Evolutionary conservation across 2,113 vertebrate genomes (phyloP).

Genomic region (Aspiorhynchus laticeps): DNA sequence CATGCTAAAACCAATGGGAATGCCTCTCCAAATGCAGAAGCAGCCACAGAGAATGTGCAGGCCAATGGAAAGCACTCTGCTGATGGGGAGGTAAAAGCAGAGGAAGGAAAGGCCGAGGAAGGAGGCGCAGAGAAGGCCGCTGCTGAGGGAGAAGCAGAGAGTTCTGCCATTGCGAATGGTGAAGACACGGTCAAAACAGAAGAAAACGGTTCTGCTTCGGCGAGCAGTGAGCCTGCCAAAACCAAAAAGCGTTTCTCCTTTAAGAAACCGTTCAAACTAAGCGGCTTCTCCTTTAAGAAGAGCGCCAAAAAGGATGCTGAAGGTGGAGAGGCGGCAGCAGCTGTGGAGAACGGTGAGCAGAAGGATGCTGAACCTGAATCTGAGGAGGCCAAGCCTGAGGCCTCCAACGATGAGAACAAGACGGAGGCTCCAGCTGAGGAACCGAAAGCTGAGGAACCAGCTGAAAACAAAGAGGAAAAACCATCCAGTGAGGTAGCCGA

Average conservation of each 20-base stretch:
- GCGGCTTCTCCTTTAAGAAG: constrained; percentile 97
- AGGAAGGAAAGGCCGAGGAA: constrained; percentile 61
- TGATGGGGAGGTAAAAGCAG: constrained; percentile 78
- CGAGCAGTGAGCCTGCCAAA: constrained; percentile 91
- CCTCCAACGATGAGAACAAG: constrained; percentile 66
- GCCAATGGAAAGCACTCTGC: constrained; percentile 87
- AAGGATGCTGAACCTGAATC: constrained; percentile 71
- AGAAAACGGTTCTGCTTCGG: constrained; percentile 76
- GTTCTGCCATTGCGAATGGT: constrained; percentile 79
- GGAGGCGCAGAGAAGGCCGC: constrained; percentile 66
- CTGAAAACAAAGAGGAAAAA: constrained; percentile 64
- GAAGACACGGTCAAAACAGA: constrained; percentile 76
- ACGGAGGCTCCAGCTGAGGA: constrained; percentile 74
- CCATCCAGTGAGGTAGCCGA: constrained; percentile 73
- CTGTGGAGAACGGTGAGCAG: constrained; percentile 49
- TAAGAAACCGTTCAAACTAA: constrained; percentile 97
- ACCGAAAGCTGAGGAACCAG: constrained; percentile 69
- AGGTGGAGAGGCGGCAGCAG: constrained; percentile 71
- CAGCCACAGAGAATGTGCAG: constrained; percentile 85
- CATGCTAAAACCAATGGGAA: constrained; percentile 87
- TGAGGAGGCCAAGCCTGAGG: constrained; percentile 67
- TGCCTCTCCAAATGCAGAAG: constrained; percentile 82
- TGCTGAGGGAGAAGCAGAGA: constrained; percentile 72
- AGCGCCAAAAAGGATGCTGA: constrained; percentile 89
- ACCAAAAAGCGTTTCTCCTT: constrained; percentile 98